These are phyloP conservation scores for Oligia latruncula DNA, from an alignment of 2,888 invertebrate species.

Conservation along the genomic window DNA sequence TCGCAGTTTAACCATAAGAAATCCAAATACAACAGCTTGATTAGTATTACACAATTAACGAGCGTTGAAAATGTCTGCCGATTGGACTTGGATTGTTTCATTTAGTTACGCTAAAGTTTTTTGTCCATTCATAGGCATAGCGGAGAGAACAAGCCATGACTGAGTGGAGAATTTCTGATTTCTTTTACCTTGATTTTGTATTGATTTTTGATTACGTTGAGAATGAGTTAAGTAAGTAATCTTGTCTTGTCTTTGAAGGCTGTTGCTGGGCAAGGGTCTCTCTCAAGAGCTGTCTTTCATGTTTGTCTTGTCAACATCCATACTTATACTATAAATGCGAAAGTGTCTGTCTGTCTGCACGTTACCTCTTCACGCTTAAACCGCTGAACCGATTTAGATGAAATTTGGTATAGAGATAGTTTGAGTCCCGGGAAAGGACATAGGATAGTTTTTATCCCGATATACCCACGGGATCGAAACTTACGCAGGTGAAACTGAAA, in stretches of 20 bases:
- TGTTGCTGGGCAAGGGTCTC: not conserved
- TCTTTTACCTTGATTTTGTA: conserved; percentile 45
- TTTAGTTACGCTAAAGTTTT: conserved; percentile 60
- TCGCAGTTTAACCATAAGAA: conserved; percentile 18
- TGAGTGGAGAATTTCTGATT: conserved; percentile 46
- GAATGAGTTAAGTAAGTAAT: conserved; percentile 11
- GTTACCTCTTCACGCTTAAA: too few species aligned
- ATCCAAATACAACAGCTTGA: conserved; percentile 48
- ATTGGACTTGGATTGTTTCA: conserved; percentile 64
- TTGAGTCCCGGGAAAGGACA: too few species aligned
- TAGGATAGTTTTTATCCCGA: too few species aligned
- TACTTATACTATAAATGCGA: too few species aligned
- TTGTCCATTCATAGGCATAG: conserved; percentile 53
- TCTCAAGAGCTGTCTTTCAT: not conserved
- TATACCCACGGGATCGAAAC: too few species aligned
- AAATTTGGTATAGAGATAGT: too few species aligned
- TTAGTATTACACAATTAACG: conserved; percentile 60
- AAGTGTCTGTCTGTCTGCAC: too few species aligned
- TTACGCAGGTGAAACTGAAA: too few species aligned
- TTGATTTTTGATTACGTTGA: conserved; percentile 48
- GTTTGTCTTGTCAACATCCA: not conserved
- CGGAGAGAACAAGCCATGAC: conserved; percentile 52
- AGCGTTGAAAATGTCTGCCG: conserved; percentile 61
- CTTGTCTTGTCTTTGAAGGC: not conserved
- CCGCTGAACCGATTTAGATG: too few species aligned